These are phyloP conservation scores for Charina bottae DNA, from an alignment of 2,113 vertebrate species.

Conservation along the genomic window DNA sequence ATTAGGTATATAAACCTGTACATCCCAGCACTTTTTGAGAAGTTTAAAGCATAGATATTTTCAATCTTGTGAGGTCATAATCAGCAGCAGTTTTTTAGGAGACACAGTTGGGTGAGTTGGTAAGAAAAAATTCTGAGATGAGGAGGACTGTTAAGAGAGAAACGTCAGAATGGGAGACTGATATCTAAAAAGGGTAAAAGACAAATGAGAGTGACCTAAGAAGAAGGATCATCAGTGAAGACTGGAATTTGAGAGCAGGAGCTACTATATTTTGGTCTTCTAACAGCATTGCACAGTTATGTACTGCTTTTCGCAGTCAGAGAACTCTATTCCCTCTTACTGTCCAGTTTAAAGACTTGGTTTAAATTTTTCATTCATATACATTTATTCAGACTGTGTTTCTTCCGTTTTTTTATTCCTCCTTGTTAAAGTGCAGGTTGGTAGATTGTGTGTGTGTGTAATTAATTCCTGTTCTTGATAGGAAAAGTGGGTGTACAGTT, in stretches of 20 bases:
- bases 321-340: neutral
- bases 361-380: neutral
- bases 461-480: neutral
- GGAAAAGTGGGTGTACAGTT: neutral
- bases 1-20: neutral
- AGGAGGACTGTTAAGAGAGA: neutral
- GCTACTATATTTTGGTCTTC: neutral
- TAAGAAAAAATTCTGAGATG: neutral
- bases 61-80: neutral
- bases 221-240: neutral
- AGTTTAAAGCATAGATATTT: neutral
- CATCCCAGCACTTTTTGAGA: neutral
- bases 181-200: neutral
- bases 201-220: neutral
- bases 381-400: neutral
- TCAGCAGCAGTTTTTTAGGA: neutral
- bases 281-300: neutral
- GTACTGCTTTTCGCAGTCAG: neutral
- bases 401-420: neutral
- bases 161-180: neutral
- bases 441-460: neutral
- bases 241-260: neutral
- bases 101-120: neutral
- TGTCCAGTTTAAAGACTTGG: neutral
- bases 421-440: neutral